A percentile compares a stretch with the other conserved stretches of the same genome.
Conservation (phyloP, 2,888 invertebrate genomes). For the Pachliopta kotzebuea region DNA sequence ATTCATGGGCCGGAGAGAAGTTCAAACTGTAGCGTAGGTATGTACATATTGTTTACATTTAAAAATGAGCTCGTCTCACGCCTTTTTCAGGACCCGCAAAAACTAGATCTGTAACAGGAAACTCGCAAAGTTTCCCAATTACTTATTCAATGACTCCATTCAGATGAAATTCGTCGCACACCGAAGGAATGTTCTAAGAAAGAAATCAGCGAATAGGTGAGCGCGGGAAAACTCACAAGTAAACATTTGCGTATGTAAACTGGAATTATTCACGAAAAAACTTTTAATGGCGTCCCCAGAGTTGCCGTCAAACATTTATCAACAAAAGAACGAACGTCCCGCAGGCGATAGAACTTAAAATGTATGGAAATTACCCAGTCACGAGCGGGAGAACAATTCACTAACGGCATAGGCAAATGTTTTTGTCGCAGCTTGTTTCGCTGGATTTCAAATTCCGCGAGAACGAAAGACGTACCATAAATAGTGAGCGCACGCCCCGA, state of each 20-base stretch:
- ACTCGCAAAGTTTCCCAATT: constrained; percentile 72
- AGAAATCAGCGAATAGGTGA: constrained; percentile 79
- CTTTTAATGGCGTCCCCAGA: constrained; percentile 81
- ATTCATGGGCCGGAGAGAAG: constrained; percentile 23
- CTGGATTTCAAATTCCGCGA: constrained; percentile 63
- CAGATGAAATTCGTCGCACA: constrained; percentile 61
- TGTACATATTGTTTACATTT: constrained; percentile 27
- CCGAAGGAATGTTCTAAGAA: constrained; percentile 71
- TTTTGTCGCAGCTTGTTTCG: constrained; percentile 78
- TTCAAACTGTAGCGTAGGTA: constrained; percentile 10
- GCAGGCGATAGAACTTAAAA: constrained; percentile 81
- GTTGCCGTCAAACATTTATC: constrained; percentile 81
- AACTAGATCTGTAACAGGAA: constrained; percentile 54
- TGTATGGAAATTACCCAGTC: constrained; percentile 81
- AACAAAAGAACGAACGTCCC: constrained; percentile 81
- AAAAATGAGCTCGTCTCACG: constrained; percentile 30
- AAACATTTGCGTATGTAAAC: constrained; percentile 81
- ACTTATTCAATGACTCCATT: constrained; percentile 68
- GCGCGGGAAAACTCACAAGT: constrained; percentile 75
- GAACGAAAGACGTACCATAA: constrained; percentile 31
- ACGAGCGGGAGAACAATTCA: constrained; percentile 79
- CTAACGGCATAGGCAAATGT: constrained; percentile 79
- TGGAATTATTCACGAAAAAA: constrained; percentile 80
- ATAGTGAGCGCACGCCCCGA: constrained; percentile 27
- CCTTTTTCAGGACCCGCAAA: constrained; percentile 38